A percentile compares a stretch with the other conserved stretches of the same genome.
phyloP scores from a whole-genome alignment of 2,888 invertebrate genomes.

The Antheraea assamensis region DNA sequence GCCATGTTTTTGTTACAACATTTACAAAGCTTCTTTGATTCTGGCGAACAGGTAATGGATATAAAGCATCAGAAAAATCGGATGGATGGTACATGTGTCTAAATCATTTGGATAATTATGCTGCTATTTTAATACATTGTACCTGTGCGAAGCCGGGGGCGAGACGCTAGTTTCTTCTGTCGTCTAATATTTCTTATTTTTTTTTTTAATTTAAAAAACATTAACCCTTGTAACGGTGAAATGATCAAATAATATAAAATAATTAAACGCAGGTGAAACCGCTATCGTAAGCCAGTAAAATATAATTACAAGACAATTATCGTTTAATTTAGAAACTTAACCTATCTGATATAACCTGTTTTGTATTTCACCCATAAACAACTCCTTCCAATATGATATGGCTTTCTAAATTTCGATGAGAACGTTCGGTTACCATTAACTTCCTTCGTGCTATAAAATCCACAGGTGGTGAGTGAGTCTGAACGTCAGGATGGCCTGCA shows the following conservation, averaged over 20 bases:
- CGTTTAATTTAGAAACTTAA: not conserved
- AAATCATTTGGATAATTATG: too few species aligned
- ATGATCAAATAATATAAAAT: not conserved
- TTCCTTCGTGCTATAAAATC: conserved; percentile 10
- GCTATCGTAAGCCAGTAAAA: not conserved
- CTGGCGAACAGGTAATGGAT: too few species aligned
- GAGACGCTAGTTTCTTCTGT: too few species aligned
- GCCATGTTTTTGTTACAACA: too few species aligned
- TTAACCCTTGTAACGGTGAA: not conserved
- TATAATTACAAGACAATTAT: not conserved
- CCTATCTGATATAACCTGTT: not conserved
- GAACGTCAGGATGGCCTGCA: not conserved
- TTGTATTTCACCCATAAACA: not conserved
- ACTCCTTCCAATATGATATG: not conserved
- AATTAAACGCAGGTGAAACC: not conserved
- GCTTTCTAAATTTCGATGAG: not conserved
- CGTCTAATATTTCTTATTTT: too few species aligned
- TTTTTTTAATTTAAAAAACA: too few species aligned
- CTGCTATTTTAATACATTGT: too few species aligned
- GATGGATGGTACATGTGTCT: too few species aligned
- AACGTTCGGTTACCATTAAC: not conserved
- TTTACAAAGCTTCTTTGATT: too few species aligned
- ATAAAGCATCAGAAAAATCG: too few species aligned
- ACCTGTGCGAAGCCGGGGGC: too few species aligned
- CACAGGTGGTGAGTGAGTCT: not conserved